Percentiles rank a stretch among this genome's conserved stretches.
phyloP scores from a whole-genome alignment of 2,888 invertebrate species.

The Norana najaformis region DNA sequence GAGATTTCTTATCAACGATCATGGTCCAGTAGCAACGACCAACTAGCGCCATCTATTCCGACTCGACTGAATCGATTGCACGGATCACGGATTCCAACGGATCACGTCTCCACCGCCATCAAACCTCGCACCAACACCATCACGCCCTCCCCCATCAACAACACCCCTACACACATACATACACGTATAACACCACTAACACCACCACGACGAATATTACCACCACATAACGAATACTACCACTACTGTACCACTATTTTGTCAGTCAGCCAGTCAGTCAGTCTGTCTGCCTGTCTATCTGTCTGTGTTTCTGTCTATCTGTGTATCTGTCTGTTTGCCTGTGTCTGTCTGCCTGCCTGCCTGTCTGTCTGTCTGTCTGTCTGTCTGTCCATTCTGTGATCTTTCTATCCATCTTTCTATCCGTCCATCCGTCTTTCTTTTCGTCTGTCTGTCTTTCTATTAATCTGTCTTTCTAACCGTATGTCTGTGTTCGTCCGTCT shows the following conservation, averaged over 20 bases:
- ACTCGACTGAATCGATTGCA: background rate
- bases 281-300: background rate
- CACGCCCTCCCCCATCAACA: background rate
- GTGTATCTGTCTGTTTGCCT: background rate
- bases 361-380: background rate
- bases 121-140: background rate
- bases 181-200: too few relatives aligned
- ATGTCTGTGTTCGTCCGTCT: background rate
- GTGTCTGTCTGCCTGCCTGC: background rate
- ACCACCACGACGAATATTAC: too few relatives aligned
- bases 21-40: background rate
- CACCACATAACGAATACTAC: too few relatives aligned
- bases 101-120: background rate
- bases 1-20: background rate
- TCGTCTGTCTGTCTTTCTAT: background rate
- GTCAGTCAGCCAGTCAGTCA: background rate
- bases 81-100: background rate
- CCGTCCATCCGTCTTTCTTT: background rate
- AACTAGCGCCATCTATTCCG: background rate
- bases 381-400: background rate
- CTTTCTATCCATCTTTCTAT: background rate
- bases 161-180: background rate
- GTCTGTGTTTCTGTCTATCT: background rate
- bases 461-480: background rate
- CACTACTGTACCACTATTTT: too few relatives aligned